A percentile compares a stretch with the other conserved stretches of the same genome.
These are phyloP conservation scores for Henricia sp. DNA, from an alignment of 53 echinoderm and acorn worm species.

Conservation along the genomic window DNA sequence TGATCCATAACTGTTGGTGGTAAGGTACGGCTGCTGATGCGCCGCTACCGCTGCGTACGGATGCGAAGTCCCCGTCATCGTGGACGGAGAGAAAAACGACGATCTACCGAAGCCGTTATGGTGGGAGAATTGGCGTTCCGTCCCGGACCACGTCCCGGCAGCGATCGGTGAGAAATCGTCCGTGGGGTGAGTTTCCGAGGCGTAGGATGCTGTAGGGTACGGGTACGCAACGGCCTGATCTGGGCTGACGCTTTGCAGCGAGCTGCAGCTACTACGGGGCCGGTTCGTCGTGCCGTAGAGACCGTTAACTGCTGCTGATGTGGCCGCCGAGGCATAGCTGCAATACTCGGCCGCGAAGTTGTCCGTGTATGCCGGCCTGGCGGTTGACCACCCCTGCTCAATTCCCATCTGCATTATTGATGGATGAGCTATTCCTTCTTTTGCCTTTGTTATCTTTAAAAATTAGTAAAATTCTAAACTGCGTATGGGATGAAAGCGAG, in stretches of 20 bases:
- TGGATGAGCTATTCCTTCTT: no score
- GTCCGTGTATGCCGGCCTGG: conserved; percentile 70
- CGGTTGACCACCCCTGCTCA: conserved; percentile 84
- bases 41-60: no score
- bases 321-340: conserved; percentile 59
- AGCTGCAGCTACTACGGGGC: conserved; percentile 51
- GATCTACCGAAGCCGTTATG: conserved; percentile 71
- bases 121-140: conserved; percentile 59
- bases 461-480: no score
- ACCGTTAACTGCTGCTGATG: conserved; percentile 75
- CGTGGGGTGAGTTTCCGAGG: conserved; percentile 29
- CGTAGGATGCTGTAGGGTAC: conserved; percentile 47
- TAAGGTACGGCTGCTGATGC: conserved; percentile 86
- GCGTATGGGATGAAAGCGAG: no score
- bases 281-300: conserved; percentile 71
- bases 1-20: conserved; percentile 78
- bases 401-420: conserved; percentile 88
- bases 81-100: conserved; percentile 43
- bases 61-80: neutral
- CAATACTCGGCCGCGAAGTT: conserved; percentile 90
- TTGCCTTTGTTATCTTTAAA: no score
- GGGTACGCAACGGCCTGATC: conserved; percentile 65
- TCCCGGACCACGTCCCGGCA: conserved; percentile 59
- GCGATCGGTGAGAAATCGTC: conserved; percentile 66
- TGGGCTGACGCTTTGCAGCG: conserved; percentile 68